These are phyloP conservation scores for Indicator indicator DNA, from an alignment of 2,113 vertebrate genomes.

Conservation along the genomic window DNA sequence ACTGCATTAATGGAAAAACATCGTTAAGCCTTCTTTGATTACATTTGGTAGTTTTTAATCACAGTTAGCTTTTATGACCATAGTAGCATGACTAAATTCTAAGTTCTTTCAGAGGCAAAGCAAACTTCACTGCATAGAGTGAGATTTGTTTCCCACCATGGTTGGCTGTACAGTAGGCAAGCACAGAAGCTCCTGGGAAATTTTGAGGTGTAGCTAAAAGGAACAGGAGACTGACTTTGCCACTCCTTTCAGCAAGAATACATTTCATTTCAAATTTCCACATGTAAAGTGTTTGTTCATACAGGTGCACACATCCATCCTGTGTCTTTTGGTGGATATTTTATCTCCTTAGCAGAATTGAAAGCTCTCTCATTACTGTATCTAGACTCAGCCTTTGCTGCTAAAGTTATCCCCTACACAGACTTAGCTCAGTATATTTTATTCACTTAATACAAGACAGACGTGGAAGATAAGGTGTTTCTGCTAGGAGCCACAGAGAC, in stretches of 20 bases:
- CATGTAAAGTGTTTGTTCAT: not conserved
- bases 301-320: not conserved
- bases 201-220: not conserved
- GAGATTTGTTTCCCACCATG: not conserved
- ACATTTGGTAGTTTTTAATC: not conserved
- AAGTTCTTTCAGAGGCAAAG: not conserved
- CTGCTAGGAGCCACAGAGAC: not conserved
- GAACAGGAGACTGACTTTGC: not conserved
- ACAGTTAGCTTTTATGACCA: not conserved
- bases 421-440: not conserved
- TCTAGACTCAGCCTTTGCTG: not conserved
- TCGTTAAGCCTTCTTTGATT: not conserved
- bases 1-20: not conserved
- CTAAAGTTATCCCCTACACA: not conserved
- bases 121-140: not conserved
- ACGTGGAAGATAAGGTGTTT: not conserved
- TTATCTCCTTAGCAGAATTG: not conserved
- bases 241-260: not conserved
- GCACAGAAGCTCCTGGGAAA: not conserved
- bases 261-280: not conserved
- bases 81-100: not conserved
- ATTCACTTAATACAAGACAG: not conserved
- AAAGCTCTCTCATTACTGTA: not conserved
- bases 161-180: not conserved
- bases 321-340: not conserved